Evolutionary conservation across 1,140 invertebrate genomes (phyloP).

Genomic region (Eriocheir sinensis): DNA sequence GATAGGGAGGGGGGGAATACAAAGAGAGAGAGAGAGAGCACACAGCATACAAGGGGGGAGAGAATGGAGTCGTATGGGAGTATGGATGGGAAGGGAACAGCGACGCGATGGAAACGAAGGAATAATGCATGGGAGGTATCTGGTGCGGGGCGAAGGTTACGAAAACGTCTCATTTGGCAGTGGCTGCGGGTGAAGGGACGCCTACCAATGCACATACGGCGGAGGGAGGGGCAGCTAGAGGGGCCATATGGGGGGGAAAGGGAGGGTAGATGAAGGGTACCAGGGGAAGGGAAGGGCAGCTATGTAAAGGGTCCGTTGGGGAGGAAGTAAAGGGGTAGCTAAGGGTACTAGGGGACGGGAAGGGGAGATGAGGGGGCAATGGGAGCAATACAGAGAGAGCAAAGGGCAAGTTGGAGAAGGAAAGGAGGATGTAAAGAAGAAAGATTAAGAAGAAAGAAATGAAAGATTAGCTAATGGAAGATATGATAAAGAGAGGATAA

Average conservation of each 20-base stretch:
- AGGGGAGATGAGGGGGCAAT: neutral
- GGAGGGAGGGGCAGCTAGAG: neutral
- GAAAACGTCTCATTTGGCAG: constrained; percentile 48
- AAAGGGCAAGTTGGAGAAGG: neutral
- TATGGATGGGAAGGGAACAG: neutral
- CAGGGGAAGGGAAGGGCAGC: neutral
- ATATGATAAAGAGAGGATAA: neutral
- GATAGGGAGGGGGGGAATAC: neutral
- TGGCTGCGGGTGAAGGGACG: constrained; percentile 12
- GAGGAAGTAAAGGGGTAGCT: neutral
- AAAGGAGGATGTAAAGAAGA: neutral
- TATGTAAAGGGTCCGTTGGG: neutral
- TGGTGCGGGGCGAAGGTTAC: neutral
- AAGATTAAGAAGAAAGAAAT: neutral
- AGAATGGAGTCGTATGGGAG: neutral
- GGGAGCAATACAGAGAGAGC: neutral
- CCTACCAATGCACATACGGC: neutral
- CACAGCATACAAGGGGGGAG: neutral
- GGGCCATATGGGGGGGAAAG: neutral
- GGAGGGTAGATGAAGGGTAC: too few relatives aligned
- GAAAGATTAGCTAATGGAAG: neutral
- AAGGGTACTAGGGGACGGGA: neutral
- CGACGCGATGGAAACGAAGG: neutral
- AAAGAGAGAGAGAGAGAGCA: neutral
- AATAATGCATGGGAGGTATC: constrained; percentile 53